Conservation (phyloP, 2,113 vertebrate genomes). For the Chamaea fasciata region DNA sequence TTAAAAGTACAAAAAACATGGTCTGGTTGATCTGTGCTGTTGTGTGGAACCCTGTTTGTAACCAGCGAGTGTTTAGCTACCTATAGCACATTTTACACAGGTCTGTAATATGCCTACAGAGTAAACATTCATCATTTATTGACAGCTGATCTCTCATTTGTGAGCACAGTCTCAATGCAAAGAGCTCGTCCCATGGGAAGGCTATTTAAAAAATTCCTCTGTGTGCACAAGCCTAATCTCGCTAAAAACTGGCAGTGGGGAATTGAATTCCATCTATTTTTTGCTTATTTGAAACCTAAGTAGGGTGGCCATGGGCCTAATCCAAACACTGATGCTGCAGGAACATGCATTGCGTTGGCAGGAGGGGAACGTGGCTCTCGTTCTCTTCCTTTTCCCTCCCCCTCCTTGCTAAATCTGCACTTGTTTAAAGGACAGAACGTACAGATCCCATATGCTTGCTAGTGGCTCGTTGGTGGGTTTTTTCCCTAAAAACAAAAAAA, state of each 20-base stretch:
- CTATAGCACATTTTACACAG: not conserved
- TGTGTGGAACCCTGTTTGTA: not conserved
- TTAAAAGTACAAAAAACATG: not conserved
- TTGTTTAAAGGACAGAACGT: constrained; percentile 56
- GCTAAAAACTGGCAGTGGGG: not conserved
- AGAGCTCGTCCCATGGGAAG: not conserved
- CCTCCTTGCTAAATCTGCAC: constrained; percentile 63
- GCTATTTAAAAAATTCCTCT: not conserved
- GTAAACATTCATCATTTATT: not conserved
- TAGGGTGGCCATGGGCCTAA: constrained; percentile 3
- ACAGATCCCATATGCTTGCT: constrained; percentile 57
- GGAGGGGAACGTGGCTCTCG: not conserved
- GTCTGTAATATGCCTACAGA: not conserved
- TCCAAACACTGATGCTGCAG: constrained; percentile 32
- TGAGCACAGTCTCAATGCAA: not conserved
- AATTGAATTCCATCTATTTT: not conserved
- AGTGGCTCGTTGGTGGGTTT: not conserved
- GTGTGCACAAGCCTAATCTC: not conserved
- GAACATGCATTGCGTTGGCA: constrained; percentile 49
- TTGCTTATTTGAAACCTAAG: not conserved
- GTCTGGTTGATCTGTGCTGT: not conserved
- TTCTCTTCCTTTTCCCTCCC: constrained; percentile 48
- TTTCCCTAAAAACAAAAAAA: not conserved
- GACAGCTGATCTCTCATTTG: not conserved
- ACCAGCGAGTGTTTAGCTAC: not conserved